Base-by-base conservation (phyloP, 2,888 invertebrate species). In the Heliconius ethilla region DNA sequence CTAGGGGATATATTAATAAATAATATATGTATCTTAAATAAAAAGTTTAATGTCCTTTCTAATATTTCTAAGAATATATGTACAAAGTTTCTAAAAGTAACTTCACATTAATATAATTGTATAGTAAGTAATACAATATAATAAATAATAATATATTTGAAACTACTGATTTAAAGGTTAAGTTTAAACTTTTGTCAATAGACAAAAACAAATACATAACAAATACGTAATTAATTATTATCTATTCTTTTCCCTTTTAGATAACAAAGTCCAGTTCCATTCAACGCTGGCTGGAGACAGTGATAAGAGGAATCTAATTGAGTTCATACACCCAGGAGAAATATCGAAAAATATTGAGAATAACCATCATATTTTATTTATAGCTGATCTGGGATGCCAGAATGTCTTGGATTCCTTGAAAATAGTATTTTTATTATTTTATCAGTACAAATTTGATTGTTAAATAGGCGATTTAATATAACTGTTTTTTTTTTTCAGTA, bases 371-470 rank as follows among this genome's bases (percentile, higher is more conserved):
- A 83, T 89, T 4, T 84, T 91, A 25, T 90, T 92, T 82, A 63
- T 93, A 18, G 86, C 85, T 3, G 91, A 94, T 82, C 81, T 92
- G 3, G 82, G 80, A 6, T 94, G 94, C 82, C 86, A 87, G 11
- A 83, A 89, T 79, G 85, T 88, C 51, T 74, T 82, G 3, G 55
- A 80, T 3, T 88, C 87, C 79, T 85, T 92, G 29, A 80, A 86
- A 82, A 96, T 97, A 82, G 97, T 97, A 4, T 33, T 6, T n/a
- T 29, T 55, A 15, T 51, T 63, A 59, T 59, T 10, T 45, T 73
- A 62, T 15, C 78, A n/a, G n/a, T 59, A 59, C 10, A 18, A 55
- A 9, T 55, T 3, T 22, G 3, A 55, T 9, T 70, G 27, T 22
- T 51, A 22, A 3, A 55, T 29, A 51, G 2, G 65, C 25, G 29